Evolutionary conservation across 2,888 invertebrate genomes (phyloP).

Genomic region (Chaetogeoica ovagalla): DNA sequence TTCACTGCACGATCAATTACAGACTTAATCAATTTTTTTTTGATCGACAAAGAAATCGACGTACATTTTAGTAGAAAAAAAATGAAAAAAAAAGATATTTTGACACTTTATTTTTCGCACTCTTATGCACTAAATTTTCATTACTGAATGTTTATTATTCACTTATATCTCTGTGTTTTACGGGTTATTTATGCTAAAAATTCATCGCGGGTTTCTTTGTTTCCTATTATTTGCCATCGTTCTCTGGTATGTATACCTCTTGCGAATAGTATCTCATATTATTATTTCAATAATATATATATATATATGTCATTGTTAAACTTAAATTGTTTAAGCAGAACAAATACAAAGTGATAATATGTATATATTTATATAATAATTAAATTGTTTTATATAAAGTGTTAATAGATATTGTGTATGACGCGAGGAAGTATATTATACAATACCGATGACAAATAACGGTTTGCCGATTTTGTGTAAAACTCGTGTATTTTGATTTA

Average conservation of each 20-base stretch:
- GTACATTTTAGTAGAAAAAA: background rate
- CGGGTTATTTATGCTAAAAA: constrained; percentile 9
- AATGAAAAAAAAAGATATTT: constrained; percentile 1
- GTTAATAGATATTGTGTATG: too few species aligned
- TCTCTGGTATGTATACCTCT: background rate
- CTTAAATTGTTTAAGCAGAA: too few species aligned
- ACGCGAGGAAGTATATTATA: too few species aligned
- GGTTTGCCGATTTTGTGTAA: too few species aligned
- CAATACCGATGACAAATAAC: too few species aligned
- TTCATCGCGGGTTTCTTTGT: background rate
- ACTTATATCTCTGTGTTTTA: too few species aligned
- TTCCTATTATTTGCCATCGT: constrained; percentile 19
- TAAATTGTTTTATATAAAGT: too few species aligned
- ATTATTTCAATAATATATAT: background rate
- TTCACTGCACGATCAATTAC: background rate
- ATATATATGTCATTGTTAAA: background rate
- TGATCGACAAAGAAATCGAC: background rate
- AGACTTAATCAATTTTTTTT: background rate
- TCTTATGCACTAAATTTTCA: constrained; percentile 9
- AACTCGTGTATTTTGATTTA: too few species aligned
- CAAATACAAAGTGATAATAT: too few species aligned
- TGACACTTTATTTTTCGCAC: background rate
- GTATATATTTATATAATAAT: too few species aligned
- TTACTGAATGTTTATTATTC: constrained; percentile 33
- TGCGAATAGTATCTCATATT: too few species aligned